These are phyloP conservation scores for Merodon equestris DNA, from an alignment of 2,888 invertebrate species.

Conservation along the genomic window DNA sequence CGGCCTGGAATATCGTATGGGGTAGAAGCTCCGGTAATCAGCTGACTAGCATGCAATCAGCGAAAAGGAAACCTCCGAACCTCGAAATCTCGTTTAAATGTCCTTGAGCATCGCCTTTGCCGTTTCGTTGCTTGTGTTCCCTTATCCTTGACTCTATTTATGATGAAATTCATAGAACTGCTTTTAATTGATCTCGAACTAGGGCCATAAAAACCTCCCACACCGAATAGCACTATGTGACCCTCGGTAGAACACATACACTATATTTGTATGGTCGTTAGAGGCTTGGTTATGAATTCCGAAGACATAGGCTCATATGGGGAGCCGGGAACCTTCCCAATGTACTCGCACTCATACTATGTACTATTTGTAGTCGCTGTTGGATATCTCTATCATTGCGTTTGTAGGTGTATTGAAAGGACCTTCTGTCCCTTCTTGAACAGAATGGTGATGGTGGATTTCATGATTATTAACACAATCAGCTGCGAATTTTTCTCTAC, in stretches of 20 bases:
- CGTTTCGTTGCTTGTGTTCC: not conserved
- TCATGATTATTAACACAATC: conserved; percentile 65
- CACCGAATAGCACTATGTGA: no score
- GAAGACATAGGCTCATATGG: no score
- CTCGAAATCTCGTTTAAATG: not conserved
- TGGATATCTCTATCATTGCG: not conserved
- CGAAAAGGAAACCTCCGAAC: no score
- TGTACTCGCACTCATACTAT: not conserved
- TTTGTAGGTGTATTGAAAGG: conserved; percentile 1
- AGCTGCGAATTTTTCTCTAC: conserved; percentile 42
- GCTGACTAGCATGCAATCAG: no score
- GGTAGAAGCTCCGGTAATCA: conserved; percentile 32
- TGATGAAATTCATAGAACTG: conserved; percentile 24
- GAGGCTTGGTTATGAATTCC: conserved; percentile 18
- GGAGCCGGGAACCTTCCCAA: no score
- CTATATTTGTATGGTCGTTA: conserved; percentile 23
- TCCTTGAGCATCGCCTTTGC: not conserved
- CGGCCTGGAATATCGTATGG: conserved; percentile 57
- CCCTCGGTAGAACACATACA: no score
- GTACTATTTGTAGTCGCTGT: no score
- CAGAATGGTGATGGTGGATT: conserved; percentile 28
- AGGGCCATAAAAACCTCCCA: conserved; percentile 34
- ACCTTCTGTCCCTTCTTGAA: no score
- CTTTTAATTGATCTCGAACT: conserved; percentile 54
- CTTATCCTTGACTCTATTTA: not conserved